Base-by-base conservation (phyloP, 1,140 invertebrate species). In the Drosophila kanapiae region DNA sequence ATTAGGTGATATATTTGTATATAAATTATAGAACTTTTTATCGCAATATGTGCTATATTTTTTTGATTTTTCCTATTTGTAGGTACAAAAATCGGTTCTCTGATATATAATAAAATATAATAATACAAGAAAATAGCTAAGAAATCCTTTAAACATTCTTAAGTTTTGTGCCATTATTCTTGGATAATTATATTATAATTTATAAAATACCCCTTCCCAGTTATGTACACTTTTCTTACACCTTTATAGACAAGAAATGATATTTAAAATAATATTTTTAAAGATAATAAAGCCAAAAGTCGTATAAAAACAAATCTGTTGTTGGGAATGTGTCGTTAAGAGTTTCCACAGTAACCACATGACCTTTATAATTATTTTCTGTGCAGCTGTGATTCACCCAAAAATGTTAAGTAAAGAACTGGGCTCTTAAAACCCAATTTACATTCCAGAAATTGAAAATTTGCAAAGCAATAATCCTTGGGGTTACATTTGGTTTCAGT, bases 401-500 rank as follows among this genome's bases (percentile, higher is more conserved):
- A 18, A 64, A 61, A 43, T 61, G 7, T 40, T 18, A 38, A 11
- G 11, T 5, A 16, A 38, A 6, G n/a, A 42, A 42, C 42, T 40
- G 14, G n/a, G 16, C n/a, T 35, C 43, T 64, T 23, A 33, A n/a
- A 35, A 33, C 16, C 29, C 62, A n/a, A 33, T 64, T 33, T 7
- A 64, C 62, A 61, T 37, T 8, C 33, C 10, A 42, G 31, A 58
- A 42, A 64, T 42, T 9, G 4, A 7, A 7, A 18, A 23, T 42
- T 23, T 42, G 13, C n/a, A 33, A 31, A 35, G 13, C 38, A 42
- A 64, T 60, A 33, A 64, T 29, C 38, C 56, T 43, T 43, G 37
- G 40, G 62, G 56, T 16, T 64, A 23, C 33, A 42, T 63, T 63
- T 29, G 23, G 11, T 33, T 29, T 56, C 11, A 18, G 54, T n/a